Base-by-base conservation (phyloP, 2,113 vertebrate species). In the Grallaria varia region DNA sequence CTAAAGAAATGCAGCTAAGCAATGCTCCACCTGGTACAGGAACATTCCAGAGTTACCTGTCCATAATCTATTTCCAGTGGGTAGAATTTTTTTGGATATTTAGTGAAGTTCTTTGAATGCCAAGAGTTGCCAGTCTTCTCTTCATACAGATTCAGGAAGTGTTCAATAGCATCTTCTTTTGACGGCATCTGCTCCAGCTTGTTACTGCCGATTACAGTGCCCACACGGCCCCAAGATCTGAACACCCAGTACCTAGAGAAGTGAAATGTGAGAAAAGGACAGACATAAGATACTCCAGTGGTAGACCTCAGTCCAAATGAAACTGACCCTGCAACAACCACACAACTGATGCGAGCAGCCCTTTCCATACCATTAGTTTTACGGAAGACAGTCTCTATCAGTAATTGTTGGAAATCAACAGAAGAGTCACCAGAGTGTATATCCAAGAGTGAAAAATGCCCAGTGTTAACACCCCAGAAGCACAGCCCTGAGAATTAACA, bases 21-120 rank as follows among this genome's bases (percentile, higher is more conserved):
- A 53, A 16, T 17, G 64, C 52, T 80, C 80, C 31, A 24, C 5
- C 25, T 4, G 7, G 23, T 50, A 19, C 9, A 16, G 25, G 31
- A 49, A 39, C 16, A 30, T 22, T 62, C 44, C 20, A n/a, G 25
- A 64, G 25, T 93, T 98, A 99, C 99, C 99, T 99, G 99, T 71
- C 99, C 99, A 2, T 99, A 99, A 97, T 99, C 99, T 19, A 99
- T 99, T 97, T 99, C 99, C 95, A 99, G 98, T 0, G 99, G 99
- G 91, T 99, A 99, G 97, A 99, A 99, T 93, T 99, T 99, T 67
- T 99, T 99, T 13, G 99, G 99, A 76, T 99, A 98, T 96, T 99
- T 99, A 23, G 98, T 99, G 97, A 99, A 99, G 97, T 98, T 99
- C 92, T 98, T 98, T 9, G 98, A 98, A 94, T 98, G 97, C 99